These are phyloP conservation scores for Microctenopoma lineatum DNA, from an alignment of 2,797 vertebrate genomes.

Conservation along the genomic window DNA sequence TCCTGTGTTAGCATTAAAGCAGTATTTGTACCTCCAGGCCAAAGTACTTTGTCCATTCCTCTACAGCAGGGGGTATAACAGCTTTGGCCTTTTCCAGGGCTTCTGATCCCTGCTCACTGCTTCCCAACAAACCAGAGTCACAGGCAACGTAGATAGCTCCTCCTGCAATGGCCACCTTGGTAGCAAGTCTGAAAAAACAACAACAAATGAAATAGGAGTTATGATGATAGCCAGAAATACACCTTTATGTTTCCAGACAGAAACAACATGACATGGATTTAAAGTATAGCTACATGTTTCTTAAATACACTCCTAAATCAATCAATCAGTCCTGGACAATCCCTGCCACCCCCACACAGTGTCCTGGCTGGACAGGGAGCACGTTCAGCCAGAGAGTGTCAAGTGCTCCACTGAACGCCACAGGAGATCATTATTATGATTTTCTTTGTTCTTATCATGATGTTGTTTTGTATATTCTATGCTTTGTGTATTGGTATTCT, in stretches of 20 bases:
- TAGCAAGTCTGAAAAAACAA: constrained; percentile 82
- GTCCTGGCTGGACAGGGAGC: no score
- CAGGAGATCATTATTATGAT: no score
- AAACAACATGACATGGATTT: background rate
- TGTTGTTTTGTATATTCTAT: no score
- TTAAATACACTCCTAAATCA: background rate
- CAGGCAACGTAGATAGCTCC: constrained; percentile 89
- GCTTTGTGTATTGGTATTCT: no score
- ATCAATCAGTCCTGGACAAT: no score
- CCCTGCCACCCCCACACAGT: no score
- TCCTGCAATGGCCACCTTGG: constrained; percentile 91
- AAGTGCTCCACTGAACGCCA: no score
- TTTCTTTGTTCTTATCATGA: no score
- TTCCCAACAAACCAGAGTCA: constrained; percentile 89
- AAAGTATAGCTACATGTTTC: background rate
- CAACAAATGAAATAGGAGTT: constrained; percentile 2
- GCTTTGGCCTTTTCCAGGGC: constrained; percentile 86
- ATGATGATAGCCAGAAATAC: background rate
- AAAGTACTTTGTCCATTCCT: constrained; percentile 91
- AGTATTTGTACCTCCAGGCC: constrained; percentile 85
- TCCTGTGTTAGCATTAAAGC: no score
- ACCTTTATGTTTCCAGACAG: background rate
- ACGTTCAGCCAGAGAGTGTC: no score
- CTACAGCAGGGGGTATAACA: constrained; percentile 86
- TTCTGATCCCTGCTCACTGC: constrained; percentile 83